Evolutionary conservation across 2,797 vertebrate species (phyloP), one percentile per base, ranked within the genome.

Genomic region (Lagocephalus sceleratus): DNA sequence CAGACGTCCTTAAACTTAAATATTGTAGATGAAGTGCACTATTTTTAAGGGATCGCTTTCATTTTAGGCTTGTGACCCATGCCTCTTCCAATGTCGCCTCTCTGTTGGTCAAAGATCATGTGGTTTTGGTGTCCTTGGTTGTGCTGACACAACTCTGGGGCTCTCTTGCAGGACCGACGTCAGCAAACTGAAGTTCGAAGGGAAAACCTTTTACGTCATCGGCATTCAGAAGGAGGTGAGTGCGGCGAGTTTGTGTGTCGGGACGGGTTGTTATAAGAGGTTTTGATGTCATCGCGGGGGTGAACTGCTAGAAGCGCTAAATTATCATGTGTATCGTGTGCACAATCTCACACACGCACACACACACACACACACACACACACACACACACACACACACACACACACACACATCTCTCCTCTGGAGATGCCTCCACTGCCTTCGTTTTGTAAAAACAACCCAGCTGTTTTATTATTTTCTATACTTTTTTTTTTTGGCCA

Each of bases 161-260:
- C 32, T 32, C 29, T 65, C 83, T 83, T 85, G 51, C 85, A 99
- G 97, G 97, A 82, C 83, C 46, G 97, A 98, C 78, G 96, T 99
- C 66, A 98, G 91, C 87, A 99, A 98, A 81, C 87, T 98, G 84
- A 99, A 96, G 86, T 99, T 96, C 66, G 97, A 99, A 87, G 97
- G 96, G 59, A 99, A 99, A 92, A 99, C 94, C 4, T 98, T 99
- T 89, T 94, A 95, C 72, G 94, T 96, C 71, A 94, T 96, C 66
- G 95, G 94, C 75, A 81, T 94, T 75, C 97, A 98, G 82, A 97
- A 95, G 57, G 96, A 98, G 94, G 97, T 98, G 81, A 87, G 90
- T 43, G 32, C 11, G 2, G 42, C 10, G 38, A 53, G 51, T 8
- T 64, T 39, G 29, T 44, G 44, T 40, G 8, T 29, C 19, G 16